These are phyloP conservation scores for Pangasius mekongensis DNA, from an alignment of 2,797 vertebrate genomes.

Conservation along the genomic window DNA sequence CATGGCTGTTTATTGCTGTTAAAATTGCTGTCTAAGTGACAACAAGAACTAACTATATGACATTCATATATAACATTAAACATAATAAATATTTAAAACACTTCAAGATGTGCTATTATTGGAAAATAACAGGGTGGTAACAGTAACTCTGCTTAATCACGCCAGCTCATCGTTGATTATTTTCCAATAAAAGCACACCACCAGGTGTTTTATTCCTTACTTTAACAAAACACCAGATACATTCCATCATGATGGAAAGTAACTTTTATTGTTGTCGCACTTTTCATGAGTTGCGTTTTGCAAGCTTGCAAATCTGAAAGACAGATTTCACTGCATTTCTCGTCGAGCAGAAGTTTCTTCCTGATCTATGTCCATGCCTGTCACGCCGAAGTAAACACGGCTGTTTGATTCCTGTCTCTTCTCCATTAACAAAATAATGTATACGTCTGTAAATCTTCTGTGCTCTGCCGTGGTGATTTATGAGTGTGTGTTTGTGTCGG, in stretches of 20 bases:
- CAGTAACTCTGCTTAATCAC: not conserved
- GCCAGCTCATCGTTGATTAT: not conserved
- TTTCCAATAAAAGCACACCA: not conserved
- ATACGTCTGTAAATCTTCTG: constrained; percentile 57
- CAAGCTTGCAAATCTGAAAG: not conserved
- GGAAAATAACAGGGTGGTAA: not conserved
- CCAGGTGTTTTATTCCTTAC: not conserved
- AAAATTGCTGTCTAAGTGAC: not conserved
- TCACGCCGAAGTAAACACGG: constrained; percentile 27
- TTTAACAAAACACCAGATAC: not conserved
- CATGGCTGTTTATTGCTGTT: not conserved
- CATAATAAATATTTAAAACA: not conserved
- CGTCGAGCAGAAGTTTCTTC: not conserved
- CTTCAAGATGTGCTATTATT: not conserved
- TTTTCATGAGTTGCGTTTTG: not conserved
- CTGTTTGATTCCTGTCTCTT: constrained; percentile 41
- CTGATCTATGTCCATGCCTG: constrained; percentile 33
- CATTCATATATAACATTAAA: not conserved
- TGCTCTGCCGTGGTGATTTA: constrained; percentile 61
- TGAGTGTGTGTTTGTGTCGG: constrained; percentile 58
- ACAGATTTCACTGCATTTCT: not conserved
- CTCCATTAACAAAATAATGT: constrained; percentile 63
- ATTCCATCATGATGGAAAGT: not conserved
- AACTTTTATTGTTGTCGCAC: not conserved
- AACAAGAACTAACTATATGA: not conserved